Percentiles rank a stretch among this genome's conserved stretches.
phyloP scores from a whole-genome alignment of 1,140 invertebrate genomes.

The Cephus cinctus region DNA sequence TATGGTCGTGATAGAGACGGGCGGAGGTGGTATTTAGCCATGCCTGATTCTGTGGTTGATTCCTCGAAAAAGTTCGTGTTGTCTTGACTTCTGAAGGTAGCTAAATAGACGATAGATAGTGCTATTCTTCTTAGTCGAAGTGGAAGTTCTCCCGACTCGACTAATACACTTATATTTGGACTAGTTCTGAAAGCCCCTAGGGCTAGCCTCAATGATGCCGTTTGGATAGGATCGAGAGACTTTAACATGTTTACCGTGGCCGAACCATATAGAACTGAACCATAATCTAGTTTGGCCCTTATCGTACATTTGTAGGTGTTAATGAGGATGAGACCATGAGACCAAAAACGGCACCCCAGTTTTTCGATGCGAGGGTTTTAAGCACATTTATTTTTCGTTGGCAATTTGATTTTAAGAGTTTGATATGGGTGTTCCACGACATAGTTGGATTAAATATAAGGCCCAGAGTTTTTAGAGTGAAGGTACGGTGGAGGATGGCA shows the following conservation, averaged over 20 bases:
- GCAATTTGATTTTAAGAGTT: neutral
- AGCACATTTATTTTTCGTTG: slow-evolving; percentile 6
- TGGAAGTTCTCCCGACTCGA: slow-evolving; percentile 4
- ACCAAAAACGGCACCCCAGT: slow-evolving; percentile 7
- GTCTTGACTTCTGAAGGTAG: no score
- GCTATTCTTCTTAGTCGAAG: slow-evolving; percentile 3
- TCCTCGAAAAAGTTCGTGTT: neutral
- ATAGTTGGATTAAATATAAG: no score
- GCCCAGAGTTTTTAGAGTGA: no score
- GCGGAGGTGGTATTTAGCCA: neutral
- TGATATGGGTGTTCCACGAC: no score
- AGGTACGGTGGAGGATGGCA: neutral
- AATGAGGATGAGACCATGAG: neutral
- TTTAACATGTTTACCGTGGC: neutral
- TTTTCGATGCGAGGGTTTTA: slow-evolving; percentile 9
- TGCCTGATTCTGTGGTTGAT: neutral
- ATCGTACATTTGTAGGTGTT: slow-evolving; percentile 16
- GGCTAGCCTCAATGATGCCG: neutral
- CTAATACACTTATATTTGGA: slow-evolving; percentile 2
- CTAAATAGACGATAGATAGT: no score
- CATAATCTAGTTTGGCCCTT: slow-evolving; percentile 14
- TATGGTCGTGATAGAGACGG: neutral
- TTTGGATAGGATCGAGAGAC: slow-evolving; percentile 1
- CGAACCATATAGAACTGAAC: slow-evolving; percentile 10
- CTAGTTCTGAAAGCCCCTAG: slow-evolving; percentile 16